These are phyloP conservation scores for Lytechinus pictus DNA, from an alignment of 35 echinoderm and acorn worm species.

Conservation along the genomic window DNA sequence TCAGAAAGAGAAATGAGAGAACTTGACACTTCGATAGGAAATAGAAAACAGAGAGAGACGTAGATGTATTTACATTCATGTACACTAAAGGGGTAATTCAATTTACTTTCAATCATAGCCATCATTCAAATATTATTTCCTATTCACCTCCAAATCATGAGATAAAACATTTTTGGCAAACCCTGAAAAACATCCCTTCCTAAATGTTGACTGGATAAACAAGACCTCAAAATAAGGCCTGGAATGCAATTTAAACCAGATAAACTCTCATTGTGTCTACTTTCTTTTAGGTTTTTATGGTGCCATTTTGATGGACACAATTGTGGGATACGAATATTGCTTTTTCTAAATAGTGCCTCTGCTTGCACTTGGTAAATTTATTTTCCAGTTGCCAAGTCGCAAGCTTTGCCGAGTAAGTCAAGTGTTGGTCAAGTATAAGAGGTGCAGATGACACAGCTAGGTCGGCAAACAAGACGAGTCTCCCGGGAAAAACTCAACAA, in stretches of 20 bases:
- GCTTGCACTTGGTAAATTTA: neutral
- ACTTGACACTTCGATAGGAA: neutral
- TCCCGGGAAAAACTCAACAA: neutral
- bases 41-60: neutral
- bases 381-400: neutral
- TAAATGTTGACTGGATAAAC: neutral
- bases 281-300: neutral
- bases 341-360: neutral
- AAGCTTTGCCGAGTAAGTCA: neutral
- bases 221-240: neutral
- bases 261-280: neutral
- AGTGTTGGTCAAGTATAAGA: neutral
- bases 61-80: neutral
- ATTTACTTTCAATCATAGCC: slow-evolving; percentile 5
- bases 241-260: slow-evolving; percentile 4
- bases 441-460: neutral
- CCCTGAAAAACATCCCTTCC: neutral
- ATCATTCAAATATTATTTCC: neutral
- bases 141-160: neutral
- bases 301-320: neutral
- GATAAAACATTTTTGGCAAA: neutral
- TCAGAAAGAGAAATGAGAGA: neutral
- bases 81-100: neutral
- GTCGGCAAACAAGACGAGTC: neutral
- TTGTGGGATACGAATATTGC: neutral